These are phyloP conservation scores for Athalia circularis DNA, from an alignment of 2,888 invertebrate genomes.

Conservation along the genomic window DNA sequence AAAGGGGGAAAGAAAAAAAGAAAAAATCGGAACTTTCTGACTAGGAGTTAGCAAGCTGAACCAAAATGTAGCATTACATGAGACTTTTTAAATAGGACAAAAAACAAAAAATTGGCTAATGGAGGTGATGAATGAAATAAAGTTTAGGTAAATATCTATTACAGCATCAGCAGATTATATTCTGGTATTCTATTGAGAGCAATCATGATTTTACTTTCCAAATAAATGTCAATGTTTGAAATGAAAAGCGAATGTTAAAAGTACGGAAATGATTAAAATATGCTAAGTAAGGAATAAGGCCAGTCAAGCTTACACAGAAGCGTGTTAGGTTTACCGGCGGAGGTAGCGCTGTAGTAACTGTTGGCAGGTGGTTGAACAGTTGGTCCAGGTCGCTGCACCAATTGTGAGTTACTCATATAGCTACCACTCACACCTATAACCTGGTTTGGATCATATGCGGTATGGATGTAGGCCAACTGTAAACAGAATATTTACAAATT, in stretches of 20 bases:
- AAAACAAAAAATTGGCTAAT: not conserved
- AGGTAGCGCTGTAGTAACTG: conserved; percentile 72
- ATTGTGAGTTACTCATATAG: conserved; percentile 80
- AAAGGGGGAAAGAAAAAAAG: not conserved
- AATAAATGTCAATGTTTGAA: conserved; percentile 4
- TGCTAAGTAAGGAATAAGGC: conserved; percentile 54
- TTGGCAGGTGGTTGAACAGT: conserved; percentile 72
- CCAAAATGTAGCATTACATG: not conserved
- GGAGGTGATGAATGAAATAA: not conserved
- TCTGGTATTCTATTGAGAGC: not conserved
- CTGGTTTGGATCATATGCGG: conserved; percentile 77
- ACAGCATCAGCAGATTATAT: not conserved
- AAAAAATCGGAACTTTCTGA: not conserved
- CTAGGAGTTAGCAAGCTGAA: not conserved
- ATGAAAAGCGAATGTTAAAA: conserved; percentile 40
- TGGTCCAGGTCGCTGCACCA: conserved; percentile 79
- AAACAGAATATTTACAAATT: conserved; percentile 47
- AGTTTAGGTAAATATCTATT: not conserved
- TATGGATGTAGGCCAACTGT: conserved; percentile 77
- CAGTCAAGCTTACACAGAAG: conserved; percentile 60
- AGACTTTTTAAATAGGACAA: not conserved
- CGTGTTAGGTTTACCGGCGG: conserved; percentile 67
- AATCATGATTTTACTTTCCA: not conserved
- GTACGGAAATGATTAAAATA: conserved; percentile 39
- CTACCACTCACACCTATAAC: conserved; percentile 76